phyloP scores from a whole-genome alignment of 2,113 vertebrate genomes.

The Gavialis gangeticus region DNA sequence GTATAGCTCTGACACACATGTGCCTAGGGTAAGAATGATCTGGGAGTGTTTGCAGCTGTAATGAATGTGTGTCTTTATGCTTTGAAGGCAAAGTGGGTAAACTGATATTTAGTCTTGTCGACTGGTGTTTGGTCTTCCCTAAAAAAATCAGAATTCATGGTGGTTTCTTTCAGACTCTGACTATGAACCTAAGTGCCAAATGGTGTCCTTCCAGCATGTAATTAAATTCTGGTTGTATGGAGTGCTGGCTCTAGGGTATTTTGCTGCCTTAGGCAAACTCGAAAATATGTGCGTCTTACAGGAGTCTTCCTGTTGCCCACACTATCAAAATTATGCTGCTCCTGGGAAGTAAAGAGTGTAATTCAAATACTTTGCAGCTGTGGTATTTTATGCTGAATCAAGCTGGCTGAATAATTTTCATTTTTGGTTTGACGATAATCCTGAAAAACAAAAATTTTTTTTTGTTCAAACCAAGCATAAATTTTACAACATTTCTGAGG shows the following conservation, averaged over 20 bases:
- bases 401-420: neutral
- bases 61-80: neutral
- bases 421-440: neutral
- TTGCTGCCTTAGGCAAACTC: slow-evolving; percentile 41
- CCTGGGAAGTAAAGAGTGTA: slow-evolving; percentile 9
- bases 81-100: neutral
- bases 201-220: neutral
- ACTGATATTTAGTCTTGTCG: neutral
- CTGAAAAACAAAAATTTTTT: neutral
- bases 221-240: slow-evolving; percentile 48
- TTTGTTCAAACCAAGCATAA: too few species aligned
- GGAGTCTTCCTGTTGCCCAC: slow-evolving; percentile 9
- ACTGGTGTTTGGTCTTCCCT: neutral
- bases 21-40: neutral
- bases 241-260: slow-evolving; percentile 22
- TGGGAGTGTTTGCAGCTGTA: neutral
- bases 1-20: accelerated
- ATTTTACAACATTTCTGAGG: neutral
- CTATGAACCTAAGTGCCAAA: neutral
- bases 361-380: neutral
- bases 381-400: neutral
- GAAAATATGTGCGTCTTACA: slow-evolving; percentile 15
- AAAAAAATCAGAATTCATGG: neutral
- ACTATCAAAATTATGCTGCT: slow-evolving; percentile 50
- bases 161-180: neutral